Conservation (phyloP, 1,140 invertebrate species). For the Diorhabda elongata region DNA sequence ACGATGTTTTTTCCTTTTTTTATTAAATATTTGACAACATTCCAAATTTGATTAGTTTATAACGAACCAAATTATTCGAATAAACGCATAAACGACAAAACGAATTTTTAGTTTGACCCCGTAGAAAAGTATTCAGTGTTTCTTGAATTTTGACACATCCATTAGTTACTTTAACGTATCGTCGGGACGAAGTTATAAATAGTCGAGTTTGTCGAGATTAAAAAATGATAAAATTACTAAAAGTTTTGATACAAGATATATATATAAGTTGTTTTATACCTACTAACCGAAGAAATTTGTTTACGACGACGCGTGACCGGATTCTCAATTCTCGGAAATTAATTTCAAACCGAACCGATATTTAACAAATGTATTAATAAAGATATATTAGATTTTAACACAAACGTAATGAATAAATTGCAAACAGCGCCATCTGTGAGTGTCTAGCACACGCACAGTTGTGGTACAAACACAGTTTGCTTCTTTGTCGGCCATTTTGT, state of each 20-base stretch:
- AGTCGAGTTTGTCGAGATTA: slow-evolving; percentile 31
- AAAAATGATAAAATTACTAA: slow-evolving; percentile 39
- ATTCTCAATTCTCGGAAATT: not conserved
- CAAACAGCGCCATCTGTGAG: too few relatives aligned
- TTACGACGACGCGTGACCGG: not conserved
- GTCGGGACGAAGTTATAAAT: slow-evolving; percentile 37
- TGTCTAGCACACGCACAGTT: too few relatives aligned
- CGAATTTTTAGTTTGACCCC: not conserved
- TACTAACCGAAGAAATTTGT: slow-evolving; percentile 31
- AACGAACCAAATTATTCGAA: too few relatives aligned
- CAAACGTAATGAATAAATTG: too few relatives aligned
- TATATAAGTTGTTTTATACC: slow-evolving; percentile 12
- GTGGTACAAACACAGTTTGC: too few relatives aligned
- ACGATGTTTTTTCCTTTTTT: too few relatives aligned
- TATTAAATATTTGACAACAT: too few relatives aligned
- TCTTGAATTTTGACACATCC: slow-evolving; percentile 35
- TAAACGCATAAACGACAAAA: not conserved
- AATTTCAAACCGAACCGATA: too few relatives aligned
- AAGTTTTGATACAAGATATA: slow-evolving; percentile 39
- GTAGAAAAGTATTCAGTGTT: slow-evolving; percentile 17
- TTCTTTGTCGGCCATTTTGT: too few relatives aligned
- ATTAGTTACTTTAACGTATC: slow-evolving; percentile 40
- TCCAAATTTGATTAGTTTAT: too few relatives aligned
- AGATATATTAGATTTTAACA: too few relatives aligned
- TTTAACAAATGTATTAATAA: too few relatives aligned